A percentile compares a stretch with the other conserved stretches of the same genome.
Conservation (phyloP, 2,888 invertebrate genomes). For the Coremacera marginata region DNA sequence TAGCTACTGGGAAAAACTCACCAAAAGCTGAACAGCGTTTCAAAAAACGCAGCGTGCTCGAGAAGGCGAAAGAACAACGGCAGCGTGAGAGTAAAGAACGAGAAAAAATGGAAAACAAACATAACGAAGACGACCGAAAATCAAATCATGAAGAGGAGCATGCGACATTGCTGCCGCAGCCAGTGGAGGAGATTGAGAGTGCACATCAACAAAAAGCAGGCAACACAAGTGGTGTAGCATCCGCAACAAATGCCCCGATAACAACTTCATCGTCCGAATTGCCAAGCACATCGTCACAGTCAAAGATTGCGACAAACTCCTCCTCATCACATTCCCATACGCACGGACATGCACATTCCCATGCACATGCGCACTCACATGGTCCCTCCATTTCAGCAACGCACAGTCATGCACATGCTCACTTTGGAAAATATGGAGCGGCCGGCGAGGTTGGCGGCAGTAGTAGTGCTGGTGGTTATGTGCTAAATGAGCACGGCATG, state of each 20-base stretch:
- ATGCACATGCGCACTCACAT: slow-evolving; percentile 51
- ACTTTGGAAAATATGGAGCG: slow-evolving; percentile 55
- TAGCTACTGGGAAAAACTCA: slow-evolving; percentile 29
- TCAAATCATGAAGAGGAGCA: slow-evolving; percentile 18
- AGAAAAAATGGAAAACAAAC: slow-evolving; percentile 7
- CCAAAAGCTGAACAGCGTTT: slow-evolving; percentile 35
- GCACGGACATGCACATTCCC: slow-evolving; percentile 32
- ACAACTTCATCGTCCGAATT: slow-evolving; percentile 19
- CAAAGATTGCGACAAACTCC: not conserved
- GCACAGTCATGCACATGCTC: slow-evolving; percentile 49
- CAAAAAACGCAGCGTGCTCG: slow-evolving; percentile 41
- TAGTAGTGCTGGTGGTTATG: slow-evolving; percentile 51
- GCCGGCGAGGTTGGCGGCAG: slow-evolving; percentile 1
- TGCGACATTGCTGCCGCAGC: slow-evolving; percentile 50
- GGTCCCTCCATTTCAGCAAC: slow-evolving; percentile 37
- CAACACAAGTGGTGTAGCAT: slow-evolving; percentile 35
- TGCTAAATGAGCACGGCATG: slow-evolving; percentile 63
- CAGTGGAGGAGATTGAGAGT: slow-evolving; percentile 62
- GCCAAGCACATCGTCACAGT: slow-evolving; percentile 17
- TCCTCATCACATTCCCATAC: slow-evolving; percentile 31
- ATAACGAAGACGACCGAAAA: not conserved
- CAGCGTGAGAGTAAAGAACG: slow-evolving; percentile 15
- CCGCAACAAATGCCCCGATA: slow-evolving; percentile 31
- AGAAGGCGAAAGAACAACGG: slow-evolving; percentile 30
- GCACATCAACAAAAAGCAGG: slow-evolving; percentile 39